Conservation (phyloP, 2,113 vertebrate genomes). For the Sturnira hondurensis region DNA sequence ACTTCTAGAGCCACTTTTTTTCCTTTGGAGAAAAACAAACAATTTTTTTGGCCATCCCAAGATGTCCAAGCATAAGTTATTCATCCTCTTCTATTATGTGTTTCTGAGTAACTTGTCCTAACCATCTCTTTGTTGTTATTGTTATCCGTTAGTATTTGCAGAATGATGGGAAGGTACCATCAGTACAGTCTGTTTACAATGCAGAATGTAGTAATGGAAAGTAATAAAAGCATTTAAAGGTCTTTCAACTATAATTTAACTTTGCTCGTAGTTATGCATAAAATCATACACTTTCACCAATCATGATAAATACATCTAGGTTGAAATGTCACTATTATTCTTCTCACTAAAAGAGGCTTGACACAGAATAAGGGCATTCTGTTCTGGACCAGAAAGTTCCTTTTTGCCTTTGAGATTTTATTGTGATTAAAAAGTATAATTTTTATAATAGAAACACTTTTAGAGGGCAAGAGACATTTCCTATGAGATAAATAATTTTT, state of each 20-base stretch:
- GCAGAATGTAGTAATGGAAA: constrained; percentile 44
- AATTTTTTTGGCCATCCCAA: too few species aligned
- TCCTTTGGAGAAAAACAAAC: too few species aligned
- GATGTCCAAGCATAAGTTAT: neutral
- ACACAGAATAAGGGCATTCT: constrained; percentile 69
- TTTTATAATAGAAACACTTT: constrained; percentile 66
- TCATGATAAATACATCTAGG: constrained; percentile 67
- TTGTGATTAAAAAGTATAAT: constrained; percentile 67
- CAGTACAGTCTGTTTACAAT: constrained; percentile 41
- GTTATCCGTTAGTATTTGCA: neutral
- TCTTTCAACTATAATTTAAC: constrained; percentile 67
- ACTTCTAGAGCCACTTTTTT: too few species aligned
- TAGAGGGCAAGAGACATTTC: constrained; percentile 37
- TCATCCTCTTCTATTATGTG: neutral
- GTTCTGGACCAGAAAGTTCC: constrained; percentile 52
- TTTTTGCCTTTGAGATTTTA: constrained; percentile 62
- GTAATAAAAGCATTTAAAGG: constrained; percentile 63
- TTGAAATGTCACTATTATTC: constrained; percentile 71
- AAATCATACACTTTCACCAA: constrained; percentile 67
- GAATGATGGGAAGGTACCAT: constrained; percentile 17
- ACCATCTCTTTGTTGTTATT: neutral
- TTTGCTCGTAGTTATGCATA: constrained; percentile 62
- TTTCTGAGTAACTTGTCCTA: neutral
- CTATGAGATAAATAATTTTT: constrained; percentile 26
- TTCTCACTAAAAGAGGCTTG: constrained; percentile 50